Evolutionary conservation across 2,797 vertebrate species (phyloP).

Genomic region (Spizella passerina): DNA sequence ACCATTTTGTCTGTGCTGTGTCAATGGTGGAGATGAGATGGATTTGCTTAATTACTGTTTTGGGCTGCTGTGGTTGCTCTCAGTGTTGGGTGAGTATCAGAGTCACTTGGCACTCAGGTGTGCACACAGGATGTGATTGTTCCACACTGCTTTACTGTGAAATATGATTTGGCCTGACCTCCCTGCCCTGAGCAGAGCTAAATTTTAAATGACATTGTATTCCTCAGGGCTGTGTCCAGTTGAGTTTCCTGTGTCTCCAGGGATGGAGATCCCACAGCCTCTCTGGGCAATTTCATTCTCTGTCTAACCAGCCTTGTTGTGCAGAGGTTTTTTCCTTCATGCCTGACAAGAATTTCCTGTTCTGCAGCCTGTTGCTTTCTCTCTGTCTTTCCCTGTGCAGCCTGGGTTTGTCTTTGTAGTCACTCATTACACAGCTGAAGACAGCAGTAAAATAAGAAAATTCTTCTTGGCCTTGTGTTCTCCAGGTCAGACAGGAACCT

Average conservation of each 20-base stretch:
- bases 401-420: not conserved
- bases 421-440: not conserved
- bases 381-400: not conserved
- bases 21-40: not conserved
- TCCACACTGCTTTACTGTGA: not conserved
- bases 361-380: not conserved
- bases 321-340: not conserved
- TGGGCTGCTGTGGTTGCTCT: not conserved
- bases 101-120: not conserved
- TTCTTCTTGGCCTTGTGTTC: not conserved
- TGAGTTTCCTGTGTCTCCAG: not conserved
- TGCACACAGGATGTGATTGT: not conserved
- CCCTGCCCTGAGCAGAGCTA: not conserved
- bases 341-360: slow-evolving; percentile 39
- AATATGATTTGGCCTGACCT: not conserved
- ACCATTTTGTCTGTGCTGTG: not conserved
- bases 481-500: not conserved
- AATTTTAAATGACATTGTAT: not conserved
- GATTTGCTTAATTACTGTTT: not conserved
- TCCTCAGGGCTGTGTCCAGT: not conserved
- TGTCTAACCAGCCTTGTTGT: not conserved
- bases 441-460: not conserved
- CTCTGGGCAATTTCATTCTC: not conserved
- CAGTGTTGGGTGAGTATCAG: not conserved
- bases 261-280: not conserved